Percentiles rank a stretch among this genome's conserved stretches.
phyloP scores from a whole-genome alignment of 2,113 vertebrate species.

The Romanogobio albipinnatus region DNA sequence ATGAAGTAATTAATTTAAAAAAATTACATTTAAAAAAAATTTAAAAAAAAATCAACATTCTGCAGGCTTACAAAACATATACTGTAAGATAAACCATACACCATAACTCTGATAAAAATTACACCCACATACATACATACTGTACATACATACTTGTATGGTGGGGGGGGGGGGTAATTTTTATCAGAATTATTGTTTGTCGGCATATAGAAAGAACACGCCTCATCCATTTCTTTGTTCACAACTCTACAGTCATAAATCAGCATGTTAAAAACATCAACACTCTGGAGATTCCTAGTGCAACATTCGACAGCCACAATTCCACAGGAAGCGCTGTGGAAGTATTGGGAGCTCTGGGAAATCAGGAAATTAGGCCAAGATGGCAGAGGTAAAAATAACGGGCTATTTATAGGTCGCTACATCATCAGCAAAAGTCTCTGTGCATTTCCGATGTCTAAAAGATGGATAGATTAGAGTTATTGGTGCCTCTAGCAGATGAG shows the following conservation, averaged over 20 bases:
- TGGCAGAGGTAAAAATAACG: conserved; percentile 81
- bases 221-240: conserved; percentile 69
- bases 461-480: conserved; percentile 18
- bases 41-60: not conserved
- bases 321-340: conserved; percentile 67
- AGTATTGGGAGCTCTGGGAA: conserved; percentile 65
- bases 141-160: too few relatives aligned
- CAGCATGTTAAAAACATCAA: conserved; percentile 35
- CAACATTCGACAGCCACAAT: conserved; percentile 63
- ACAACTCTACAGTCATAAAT: conserved; percentile 54
- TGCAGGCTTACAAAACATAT: not conserved
- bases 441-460: conserved; percentile 36
- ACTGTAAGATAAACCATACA: too few relatives aligned
- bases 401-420: conserved; percentile 75
- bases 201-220: conserved; percentile 51
- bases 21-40: too few relatives aligned
- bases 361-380: conserved; percentile 79
- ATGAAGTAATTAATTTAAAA: too few relatives aligned
- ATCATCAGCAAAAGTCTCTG: conserved; percentile 61
- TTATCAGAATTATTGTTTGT: conserved; percentile 16
- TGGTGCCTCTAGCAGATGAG: not conserved
- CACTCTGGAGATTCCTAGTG: conserved; percentile 38
- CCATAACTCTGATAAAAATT: too few relatives aligned
- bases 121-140: too few relatives aligned
- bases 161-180: too few relatives aligned